These are phyloP conservation scores for Malacosoma neustria DNA, from an alignment of 2,888 invertebrate genomes.

Conservation along the genomic window DNA sequence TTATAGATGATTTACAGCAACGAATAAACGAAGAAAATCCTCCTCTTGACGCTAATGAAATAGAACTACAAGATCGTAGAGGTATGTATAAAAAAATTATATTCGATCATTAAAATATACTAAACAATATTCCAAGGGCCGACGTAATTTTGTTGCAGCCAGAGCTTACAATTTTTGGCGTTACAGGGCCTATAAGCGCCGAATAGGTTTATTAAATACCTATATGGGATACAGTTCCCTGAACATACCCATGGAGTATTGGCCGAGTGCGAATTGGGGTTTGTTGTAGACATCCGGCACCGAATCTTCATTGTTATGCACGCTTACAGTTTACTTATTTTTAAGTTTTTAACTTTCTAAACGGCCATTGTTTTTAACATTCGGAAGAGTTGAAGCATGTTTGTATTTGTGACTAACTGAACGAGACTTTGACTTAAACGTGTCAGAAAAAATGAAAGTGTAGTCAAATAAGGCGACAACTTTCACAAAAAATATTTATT, in stretches of 20 bases:
- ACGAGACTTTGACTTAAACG: neutral
- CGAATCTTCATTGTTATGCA: constrained; percentile 29
- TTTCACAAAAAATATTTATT: no score
- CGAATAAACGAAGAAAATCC: constrained; percentile 89
- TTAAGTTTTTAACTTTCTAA: constrained; percentile 6
- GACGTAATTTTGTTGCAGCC: constrained; percentile 62
- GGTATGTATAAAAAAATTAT: constrained; percentile 56
- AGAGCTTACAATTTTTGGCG: constrained; percentile 75
- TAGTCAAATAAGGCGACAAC: no score
- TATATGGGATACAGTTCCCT: constrained; percentile 72
- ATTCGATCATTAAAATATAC: constrained; percentile 7
- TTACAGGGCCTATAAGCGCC: constrained; percentile 64
- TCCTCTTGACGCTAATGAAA: constrained; percentile 77
- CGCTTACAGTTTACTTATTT: constrained; percentile 5
- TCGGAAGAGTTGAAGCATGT: constrained; percentile 8
- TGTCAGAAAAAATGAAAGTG: no score
- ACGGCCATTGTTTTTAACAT: constrained; percentile 13
- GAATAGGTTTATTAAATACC: constrained; percentile 56
- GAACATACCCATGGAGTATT: constrained; percentile 72
- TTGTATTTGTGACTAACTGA: constrained; percentile 20
- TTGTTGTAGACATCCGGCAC: constrained; percentile 59
- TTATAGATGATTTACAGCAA: constrained; percentile 85
- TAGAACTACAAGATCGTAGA: constrained; percentile 80
- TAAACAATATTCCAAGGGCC: constrained; percentile 49
- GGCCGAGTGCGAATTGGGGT: constrained; percentile 78